phyloP scores from a whole-genome alignment of 2,888 invertebrate species.

The Drosophila dives region DNA sequence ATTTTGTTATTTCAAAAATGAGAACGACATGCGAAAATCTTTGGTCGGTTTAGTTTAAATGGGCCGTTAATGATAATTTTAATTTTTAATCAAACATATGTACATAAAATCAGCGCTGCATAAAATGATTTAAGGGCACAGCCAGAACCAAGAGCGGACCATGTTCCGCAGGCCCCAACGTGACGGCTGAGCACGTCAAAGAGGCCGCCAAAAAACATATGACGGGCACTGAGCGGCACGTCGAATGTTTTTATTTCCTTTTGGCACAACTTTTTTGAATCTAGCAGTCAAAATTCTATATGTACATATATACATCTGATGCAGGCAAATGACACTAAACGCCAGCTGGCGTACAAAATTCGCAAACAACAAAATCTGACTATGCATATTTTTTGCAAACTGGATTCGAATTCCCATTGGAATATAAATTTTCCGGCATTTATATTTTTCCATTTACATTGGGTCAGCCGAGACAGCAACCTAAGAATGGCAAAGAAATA shows the following conservation, averaged over 20 bases:
- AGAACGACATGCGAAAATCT: conserved; percentile 83
- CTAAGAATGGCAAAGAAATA: conserved; percentile 17
- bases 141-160: conserved; percentile 47
- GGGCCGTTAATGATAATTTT: conserved; percentile 83
- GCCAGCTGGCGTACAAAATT: conserved; percentile 38
- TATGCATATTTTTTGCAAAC: conserved; percentile 43
- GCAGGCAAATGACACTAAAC: conserved; percentile 18
- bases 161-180: conserved; percentile 15
- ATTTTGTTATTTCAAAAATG: conserved; percentile 81
- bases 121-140: conserved; percentile 69
- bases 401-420: conserved; percentile 30
- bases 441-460: conserved; percentile 19
- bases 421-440: conserved; percentile 37
- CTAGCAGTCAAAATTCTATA: neutral
- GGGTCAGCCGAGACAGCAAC: conserved; percentile 44
- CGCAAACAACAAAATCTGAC: conserved; percentile 3
- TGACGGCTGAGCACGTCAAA: conserved; percentile 57
- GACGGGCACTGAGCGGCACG: conserved; percentile 33
- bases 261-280: conserved; percentile 27
- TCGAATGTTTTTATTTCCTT: conserved; percentile 21
- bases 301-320: neutral
- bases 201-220: conserved; percentile 70
- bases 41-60: conserved; percentile 82
- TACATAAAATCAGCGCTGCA: conserved; percentile 65
- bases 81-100: conserved; percentile 82